Conservation (phyloP, 2,797 vertebrate species). For the Sebastes trivittatus region DNA sequence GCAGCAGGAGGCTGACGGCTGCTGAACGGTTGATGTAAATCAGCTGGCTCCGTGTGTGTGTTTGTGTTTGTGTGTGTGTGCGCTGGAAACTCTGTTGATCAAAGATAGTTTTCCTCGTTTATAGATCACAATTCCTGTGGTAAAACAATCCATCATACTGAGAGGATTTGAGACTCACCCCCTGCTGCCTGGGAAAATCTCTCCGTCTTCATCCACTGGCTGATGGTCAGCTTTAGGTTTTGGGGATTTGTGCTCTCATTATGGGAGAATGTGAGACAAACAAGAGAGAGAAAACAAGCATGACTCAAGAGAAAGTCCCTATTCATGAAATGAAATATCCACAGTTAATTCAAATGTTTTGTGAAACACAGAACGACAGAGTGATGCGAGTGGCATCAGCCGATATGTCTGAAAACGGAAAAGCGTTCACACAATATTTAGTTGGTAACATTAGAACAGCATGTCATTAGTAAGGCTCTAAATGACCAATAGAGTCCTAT, state of each 20-base stretch:
- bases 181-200: constrained; percentile 6
- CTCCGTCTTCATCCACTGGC: background rate
- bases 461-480: background rate
- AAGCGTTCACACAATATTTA: background rate
- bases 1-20: constrained; percentile 74
- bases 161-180: background rate
- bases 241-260: background rate
- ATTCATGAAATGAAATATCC: background rate
- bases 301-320: background rate
- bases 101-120: constrained; percentile 47
- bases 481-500: background rate
- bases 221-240: background rate
- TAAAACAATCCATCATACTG: constrained; percentile 29
- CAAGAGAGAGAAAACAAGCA: background rate
- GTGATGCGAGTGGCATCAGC: no score
- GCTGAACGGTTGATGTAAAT: constrained; percentile 73
- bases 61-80: constrained; percentile 2
- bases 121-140: constrained; percentile 39
- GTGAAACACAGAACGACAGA: background rate
- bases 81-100: constrained; percentile 40
- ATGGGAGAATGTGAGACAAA: background rate
- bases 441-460: background rate
- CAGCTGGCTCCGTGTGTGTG: constrained; percentile 20
- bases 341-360: background rate
- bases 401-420: background rate